Conservation (phyloP, 2,888 invertebrate species). For the Tolmerus cingulatus region DNA sequence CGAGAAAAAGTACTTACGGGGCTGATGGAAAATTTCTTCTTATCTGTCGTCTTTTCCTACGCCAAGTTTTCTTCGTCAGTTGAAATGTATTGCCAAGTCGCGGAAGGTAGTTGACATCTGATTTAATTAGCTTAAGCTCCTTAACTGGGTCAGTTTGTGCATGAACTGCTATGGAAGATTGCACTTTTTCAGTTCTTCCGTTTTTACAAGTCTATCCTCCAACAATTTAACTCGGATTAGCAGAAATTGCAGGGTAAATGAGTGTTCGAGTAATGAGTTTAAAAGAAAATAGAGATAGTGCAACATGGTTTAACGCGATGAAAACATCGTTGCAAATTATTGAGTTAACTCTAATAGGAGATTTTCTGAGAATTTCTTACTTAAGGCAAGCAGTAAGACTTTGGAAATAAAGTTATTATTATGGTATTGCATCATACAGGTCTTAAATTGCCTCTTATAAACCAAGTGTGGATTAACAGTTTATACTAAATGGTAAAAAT, state of each 20-base stretch:
- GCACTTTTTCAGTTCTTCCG: neutral
- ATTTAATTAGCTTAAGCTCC: conserved; percentile 25
- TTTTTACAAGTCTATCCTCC: neutral
- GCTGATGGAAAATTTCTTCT: neutral
- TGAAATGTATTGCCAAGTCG: neutral
- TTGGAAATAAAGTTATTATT: too few species aligned
- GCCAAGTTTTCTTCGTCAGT: neutral
- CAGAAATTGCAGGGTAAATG: neutral
- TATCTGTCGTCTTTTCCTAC: neutral
- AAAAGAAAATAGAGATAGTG: neutral
- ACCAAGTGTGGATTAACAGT: too few species aligned
- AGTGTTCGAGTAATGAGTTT: neutral
- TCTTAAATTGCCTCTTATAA: too few species aligned
- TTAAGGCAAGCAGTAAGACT: neutral
- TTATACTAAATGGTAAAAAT: too few species aligned
- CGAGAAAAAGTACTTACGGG: neutral
- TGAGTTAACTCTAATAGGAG: neutral
- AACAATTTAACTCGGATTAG: neutral
- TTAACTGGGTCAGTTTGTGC: conserved; percentile 20
- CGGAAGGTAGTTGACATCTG: conserved; percentile 7
- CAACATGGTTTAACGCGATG: neutral
- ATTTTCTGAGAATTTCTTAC: neutral
- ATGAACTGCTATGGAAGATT: neutral
- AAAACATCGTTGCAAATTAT: neutral
- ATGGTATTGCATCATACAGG: too few species aligned